Conservation (phyloP, 2,113 vertebrate genomes). For the Puma concolor region DNA sequence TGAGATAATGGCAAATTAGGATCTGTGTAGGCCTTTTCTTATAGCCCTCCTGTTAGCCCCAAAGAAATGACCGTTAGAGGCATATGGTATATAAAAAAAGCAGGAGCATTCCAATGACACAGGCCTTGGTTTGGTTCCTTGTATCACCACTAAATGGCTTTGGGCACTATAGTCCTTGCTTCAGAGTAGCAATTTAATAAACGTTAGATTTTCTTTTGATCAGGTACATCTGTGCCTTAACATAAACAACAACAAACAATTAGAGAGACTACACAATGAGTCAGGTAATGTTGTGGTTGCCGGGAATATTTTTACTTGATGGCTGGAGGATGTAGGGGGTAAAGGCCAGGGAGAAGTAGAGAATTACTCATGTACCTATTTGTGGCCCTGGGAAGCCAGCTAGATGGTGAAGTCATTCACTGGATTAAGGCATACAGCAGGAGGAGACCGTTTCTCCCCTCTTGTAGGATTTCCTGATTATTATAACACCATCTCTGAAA, state of each 20-base stretch:
- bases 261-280: conserved; percentile 11
- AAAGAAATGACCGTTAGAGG: not conserved
- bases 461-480: conserved; percentile 2
- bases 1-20: not conserved
- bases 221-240: not conserved
- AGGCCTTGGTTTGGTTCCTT: not conserved
- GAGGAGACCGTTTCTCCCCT: not conserved
- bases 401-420: conserved; percentile 26
- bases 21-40: not conserved
- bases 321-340: not conserved
- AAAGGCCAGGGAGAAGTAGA: not conserved
- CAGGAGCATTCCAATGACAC: not conserved
- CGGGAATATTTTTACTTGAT: conserved; percentile 46
- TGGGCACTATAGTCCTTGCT: not conserved
- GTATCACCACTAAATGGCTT: not conserved
- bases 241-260: conserved; percentile 28
- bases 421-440: not conserved
- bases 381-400: conserved; percentile 57
- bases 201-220: conserved; percentile 9
- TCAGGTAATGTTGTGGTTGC: conserved; percentile 29
- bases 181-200: not conserved
- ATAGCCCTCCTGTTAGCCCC: not conserved
- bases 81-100: not conserved
- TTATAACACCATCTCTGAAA: not conserved
- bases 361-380: conserved; percentile 48